These are phyloP conservation scores for Helleia helle DNA, from an alignment of 2,888 invertebrate species.

Conservation along the genomic window DNA sequence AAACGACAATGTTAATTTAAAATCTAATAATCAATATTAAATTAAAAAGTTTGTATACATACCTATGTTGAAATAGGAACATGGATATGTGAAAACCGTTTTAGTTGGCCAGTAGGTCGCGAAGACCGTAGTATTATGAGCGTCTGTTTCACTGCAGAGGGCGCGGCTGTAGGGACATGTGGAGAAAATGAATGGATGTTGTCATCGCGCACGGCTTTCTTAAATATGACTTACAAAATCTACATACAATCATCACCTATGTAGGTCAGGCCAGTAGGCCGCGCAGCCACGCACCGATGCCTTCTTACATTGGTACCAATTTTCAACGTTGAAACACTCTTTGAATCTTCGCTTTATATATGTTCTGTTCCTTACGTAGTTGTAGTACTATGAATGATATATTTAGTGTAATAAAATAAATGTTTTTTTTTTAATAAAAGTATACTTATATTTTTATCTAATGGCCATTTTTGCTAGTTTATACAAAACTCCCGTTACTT, in stretches of 20 bases:
- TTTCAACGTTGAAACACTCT: not conserved
- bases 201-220: slow-evolving; percentile 49
- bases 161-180: slow-evolving; percentile 31
- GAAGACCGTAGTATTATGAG: slow-evolving; percentile 48
- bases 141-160: slow-evolving; percentile 56
- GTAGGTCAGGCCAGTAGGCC: slow-evolving; percentile 67
- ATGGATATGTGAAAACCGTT: slow-evolving; percentile 26
- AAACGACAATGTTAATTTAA: too few species aligned
- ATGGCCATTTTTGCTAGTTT: too few species aligned
- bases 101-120: slow-evolving; percentile 58
- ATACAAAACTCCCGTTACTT: too few species aligned
- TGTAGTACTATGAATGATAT: too few species aligned
- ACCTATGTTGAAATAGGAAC: slow-evolving; percentile 6
- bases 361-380: too few species aligned
- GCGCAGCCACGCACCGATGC: slow-evolving; percentile 33
- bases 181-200: slow-evolving; percentile 63
- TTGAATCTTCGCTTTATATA: too few species aligned
- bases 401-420: too few species aligned
- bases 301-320: slow-evolving; percentile 6
- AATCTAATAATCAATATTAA: too few species aligned
- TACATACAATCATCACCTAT: slow-evolving; percentile 66
- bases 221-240: slow-evolving; percentile 67
- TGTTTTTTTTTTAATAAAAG: too few species aligned
- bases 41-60: slow-evolving; percentile 1
- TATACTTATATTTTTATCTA: too few species aligned